Conservation (phyloP, 2,888 invertebrate genomes). For the Heteromyza rotundicornis region DNA sequence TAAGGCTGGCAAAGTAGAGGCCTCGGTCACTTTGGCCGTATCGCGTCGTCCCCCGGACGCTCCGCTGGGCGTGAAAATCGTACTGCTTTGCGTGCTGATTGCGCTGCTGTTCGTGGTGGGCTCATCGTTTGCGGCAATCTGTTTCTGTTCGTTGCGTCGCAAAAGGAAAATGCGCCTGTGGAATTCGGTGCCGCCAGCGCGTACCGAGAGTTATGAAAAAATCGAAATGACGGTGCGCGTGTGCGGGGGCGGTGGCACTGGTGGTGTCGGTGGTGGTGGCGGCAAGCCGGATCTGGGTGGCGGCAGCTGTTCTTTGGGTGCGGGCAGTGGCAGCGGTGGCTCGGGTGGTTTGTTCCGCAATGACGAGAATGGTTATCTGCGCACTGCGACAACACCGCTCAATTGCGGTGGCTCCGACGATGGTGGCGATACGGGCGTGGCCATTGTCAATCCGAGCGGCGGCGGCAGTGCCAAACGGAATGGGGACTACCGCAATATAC, state of each 20-base stretch:
- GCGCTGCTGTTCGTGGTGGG: slow-evolving; percentile 73
- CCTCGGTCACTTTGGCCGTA: slow-evolving; percentile 75
- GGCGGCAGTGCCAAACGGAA: slow-evolving; percentile 64
- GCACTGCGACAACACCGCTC: slow-evolving; percentile 49
- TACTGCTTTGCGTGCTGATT: slow-evolving; percentile 73
- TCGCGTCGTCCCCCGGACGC: slow-evolving; percentile 70
- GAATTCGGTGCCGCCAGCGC: slow-evolving; percentile 61
- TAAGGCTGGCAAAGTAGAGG: slow-evolving; percentile 78
- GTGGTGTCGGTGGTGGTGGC: slow-evolving; percentile 15
- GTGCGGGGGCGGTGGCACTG: slow-evolving; percentile 23
- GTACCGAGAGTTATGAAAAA: slow-evolving; percentile 77
- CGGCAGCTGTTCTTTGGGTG: slow-evolving; percentile 28
- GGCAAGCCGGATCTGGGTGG: slow-evolving; percentile 53
- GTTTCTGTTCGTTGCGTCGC: slow-evolving; percentile 66
- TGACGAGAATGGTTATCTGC: slow-evolving; percentile 52
- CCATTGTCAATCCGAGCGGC: slow-evolving; percentile 61
- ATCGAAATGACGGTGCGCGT: slow-evolving; percentile 74
- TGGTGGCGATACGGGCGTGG: slow-evolving; percentile 51
- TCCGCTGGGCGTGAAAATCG: slow-evolving; percentile 67
- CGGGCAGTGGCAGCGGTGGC: slow-evolving; percentile 36
- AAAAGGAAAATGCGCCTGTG: slow-evolving; percentile 68
- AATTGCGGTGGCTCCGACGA: slow-evolving; percentile 42
- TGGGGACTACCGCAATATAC: slow-evolving; percentile 76
- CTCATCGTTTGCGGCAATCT: slow-evolving; percentile 72
- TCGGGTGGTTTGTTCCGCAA: slow-evolving; percentile 42